phyloP scores from a whole-genome alignment of 2,113 vertebrate species.

The Rutilus rutilus region DNA sequence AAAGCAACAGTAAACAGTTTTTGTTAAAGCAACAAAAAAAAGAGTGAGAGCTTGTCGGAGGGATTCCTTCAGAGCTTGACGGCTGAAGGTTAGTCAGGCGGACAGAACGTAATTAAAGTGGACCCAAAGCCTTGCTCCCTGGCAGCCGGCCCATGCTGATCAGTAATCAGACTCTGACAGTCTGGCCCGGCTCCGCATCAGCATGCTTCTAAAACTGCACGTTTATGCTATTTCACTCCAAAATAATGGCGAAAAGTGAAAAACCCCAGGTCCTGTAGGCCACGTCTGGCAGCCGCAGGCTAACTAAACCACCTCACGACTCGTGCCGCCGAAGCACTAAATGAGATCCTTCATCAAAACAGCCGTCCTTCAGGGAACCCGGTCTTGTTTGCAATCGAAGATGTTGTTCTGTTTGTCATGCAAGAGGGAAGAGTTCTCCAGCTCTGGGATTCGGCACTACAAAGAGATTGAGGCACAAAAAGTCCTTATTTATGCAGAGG shows the following conservation, averaged over 20 bases:
- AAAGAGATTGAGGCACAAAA: conserved; percentile 22
- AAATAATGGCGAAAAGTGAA: conserved; percentile 37
- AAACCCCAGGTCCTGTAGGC: conserved; percentile 36
- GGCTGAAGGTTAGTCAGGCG: conserved; percentile 63
- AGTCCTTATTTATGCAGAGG: conserved; percentile 44
- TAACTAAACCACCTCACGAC: conserved; percentile 58
- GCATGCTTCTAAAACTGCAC: conserved; percentile 46
- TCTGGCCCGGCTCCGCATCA: conserved; percentile 30
- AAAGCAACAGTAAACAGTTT: background rate
- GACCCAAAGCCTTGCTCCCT: conserved; percentile 55
- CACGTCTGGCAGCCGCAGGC: conserved; percentile 38
- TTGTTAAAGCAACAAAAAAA: background rate
- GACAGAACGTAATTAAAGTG: conserved; percentile 66
- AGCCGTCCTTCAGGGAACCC: conserved; percentile 38
- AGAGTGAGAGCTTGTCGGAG: background rate
- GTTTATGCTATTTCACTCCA: conserved; percentile 38
- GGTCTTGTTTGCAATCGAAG: conserved; percentile 40
- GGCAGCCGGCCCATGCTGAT: conserved; percentile 59
- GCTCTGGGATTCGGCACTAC: conserved; percentile 21
- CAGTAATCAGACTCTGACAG: conserved; percentile 62
- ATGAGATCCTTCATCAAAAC: conserved; percentile 62
- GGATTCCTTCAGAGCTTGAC: conserved; percentile 46
- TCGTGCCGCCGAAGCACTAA: conserved; percentile 52
- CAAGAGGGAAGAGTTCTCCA: conserved; percentile 39
- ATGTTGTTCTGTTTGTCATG: conserved; percentile 51